Conservation (phyloP, 2,888 invertebrate species). For the Pterostichus madidus region DNA sequence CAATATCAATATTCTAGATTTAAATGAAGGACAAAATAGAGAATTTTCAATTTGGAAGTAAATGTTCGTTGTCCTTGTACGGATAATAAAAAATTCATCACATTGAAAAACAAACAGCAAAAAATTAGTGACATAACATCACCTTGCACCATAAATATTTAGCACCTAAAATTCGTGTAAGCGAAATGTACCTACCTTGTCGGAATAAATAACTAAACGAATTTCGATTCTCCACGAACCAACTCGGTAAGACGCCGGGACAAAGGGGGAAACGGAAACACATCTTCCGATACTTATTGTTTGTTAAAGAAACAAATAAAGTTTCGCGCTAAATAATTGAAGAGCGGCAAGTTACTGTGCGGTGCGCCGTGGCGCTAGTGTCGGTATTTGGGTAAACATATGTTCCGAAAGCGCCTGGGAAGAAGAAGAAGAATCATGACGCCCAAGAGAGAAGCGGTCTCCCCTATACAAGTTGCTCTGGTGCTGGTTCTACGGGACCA, state of each 20-base stretch:
- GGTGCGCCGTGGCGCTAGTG: conserved; percentile 26
- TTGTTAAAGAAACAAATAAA: conserved; percentile 66
- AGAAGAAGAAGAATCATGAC: conserved; percentile 75
- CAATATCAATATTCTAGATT: no score
- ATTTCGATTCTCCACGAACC: conserved; percentile 54
- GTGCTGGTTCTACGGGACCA: neutral
- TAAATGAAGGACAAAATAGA: neutral
- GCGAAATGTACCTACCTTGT: conserved; percentile 32
- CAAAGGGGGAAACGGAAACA: conserved; percentile 15
- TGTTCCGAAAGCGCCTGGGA: conserved; percentile 60
- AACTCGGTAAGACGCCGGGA: conserved; percentile 14
- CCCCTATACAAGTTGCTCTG: conserved; percentile 71
- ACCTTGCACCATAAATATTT: conserved; percentile 22
- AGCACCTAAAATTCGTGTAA: conserved; percentile 14
- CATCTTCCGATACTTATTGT: conserved; percentile 66
- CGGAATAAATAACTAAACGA: conserved; percentile 57
- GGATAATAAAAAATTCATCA: conserved; percentile 5
- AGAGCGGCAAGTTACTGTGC: conserved; percentile 51
- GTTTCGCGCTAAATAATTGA: conserved; percentile 60
- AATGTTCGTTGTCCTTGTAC: neutral
- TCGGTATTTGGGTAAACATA: conserved; percentile 65
- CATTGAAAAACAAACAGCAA: conserved; percentile 5
- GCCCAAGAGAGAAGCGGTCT: conserved; percentile 75
- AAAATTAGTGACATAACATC: conserved; percentile 50
- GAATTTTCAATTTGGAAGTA: neutral